Evolutionary conservation across 2,113 vertebrate species (phyloP).

Genomic region (Catagonus wagneri): DNA sequence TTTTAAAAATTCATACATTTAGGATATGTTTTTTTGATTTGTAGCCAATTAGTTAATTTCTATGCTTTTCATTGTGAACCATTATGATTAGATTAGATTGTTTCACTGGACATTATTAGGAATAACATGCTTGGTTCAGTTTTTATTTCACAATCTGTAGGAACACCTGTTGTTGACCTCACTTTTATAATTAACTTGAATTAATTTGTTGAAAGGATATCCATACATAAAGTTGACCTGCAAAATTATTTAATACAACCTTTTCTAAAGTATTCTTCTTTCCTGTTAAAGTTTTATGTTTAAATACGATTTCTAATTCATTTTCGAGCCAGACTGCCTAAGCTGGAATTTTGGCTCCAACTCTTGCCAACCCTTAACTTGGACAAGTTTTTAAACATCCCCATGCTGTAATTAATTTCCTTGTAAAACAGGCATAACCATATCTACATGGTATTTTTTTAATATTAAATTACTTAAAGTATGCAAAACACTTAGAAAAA

Average conservation of each 20-base stretch:
- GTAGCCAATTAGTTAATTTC: not conserved
- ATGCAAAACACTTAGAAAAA: not conserved
- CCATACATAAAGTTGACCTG: not conserved
- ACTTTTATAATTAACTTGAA: not conserved
- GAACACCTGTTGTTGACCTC: not conserved
- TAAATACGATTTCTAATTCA: not conserved
- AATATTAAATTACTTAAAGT: not conserved
- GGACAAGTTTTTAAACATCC: not conserved
- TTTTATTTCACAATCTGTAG: not conserved
- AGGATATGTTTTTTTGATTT: not conserved
- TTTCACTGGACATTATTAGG: not conserved
- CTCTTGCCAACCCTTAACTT: not conserved
- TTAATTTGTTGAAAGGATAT: not conserved
- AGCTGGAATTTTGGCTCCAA: not conserved
- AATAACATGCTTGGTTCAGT: not conserved
- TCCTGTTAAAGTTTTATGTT: not conserved
- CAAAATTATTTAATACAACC: not conserved
- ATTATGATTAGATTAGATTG: not conserved
- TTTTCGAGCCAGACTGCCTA: not conserved
- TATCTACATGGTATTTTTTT: not conserved
- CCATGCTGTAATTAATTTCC: not conserved
- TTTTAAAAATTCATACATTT: not conserved
- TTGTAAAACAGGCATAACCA: not conserved
- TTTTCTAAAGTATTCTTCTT: not conserved
- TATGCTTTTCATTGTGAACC: not conserved